Evolutionary conservation across 2,888 invertebrate genomes (phyloP), one percentile per base, ranked within the genome.

Genomic region (Apamea monoglypha): DNA sequence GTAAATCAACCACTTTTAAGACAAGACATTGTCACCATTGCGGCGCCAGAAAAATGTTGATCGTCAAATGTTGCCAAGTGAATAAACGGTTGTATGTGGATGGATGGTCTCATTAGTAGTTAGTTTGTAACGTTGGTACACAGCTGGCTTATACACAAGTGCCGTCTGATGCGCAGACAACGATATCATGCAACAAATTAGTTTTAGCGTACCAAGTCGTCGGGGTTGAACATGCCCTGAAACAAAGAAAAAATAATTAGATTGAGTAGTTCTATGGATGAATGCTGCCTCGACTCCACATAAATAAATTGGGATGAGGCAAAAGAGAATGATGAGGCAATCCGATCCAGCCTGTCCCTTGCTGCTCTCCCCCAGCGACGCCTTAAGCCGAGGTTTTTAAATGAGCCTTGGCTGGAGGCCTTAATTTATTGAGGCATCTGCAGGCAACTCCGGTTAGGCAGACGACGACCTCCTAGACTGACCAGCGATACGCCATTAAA

Each of bases 141-240:
- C 82, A 88, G 83, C 89, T 91, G 94, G 93, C 93, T 89, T 96
- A 95, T 96, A 90, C 95, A 96, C 96, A 96, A 84, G 92, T 94
- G 94, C 94, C 94, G 86, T 91, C 88, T 90, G 91, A 89, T 90
- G 91, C 87, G 90, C 92, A 92, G 91, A 93, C 91, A 94, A 92
- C 89, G 90, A 91, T 87, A 92, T 92, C 96, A 96, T 97, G 96
- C 96, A 95, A 92, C 92, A 93, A 91, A 91, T 89, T 91, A 90
- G 85, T 88, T 91, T 96, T 96, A 95, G 95, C 96, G 96, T 95
- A 98, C 97, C 96, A 98, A 97, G 95, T 99, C 98, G 77, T 99
- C 98, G 47, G 98, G 98, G 94, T 98, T 98, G 97, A 98, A 99
- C 98, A 98, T 98, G 91, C 98, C 98, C 98, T 98, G 97, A 56